These are phyloP conservation scores for Exephanes ischioxanthus DNA, from an alignment of 2,888 invertebrate species.

Conservation along the genomic window DNA sequence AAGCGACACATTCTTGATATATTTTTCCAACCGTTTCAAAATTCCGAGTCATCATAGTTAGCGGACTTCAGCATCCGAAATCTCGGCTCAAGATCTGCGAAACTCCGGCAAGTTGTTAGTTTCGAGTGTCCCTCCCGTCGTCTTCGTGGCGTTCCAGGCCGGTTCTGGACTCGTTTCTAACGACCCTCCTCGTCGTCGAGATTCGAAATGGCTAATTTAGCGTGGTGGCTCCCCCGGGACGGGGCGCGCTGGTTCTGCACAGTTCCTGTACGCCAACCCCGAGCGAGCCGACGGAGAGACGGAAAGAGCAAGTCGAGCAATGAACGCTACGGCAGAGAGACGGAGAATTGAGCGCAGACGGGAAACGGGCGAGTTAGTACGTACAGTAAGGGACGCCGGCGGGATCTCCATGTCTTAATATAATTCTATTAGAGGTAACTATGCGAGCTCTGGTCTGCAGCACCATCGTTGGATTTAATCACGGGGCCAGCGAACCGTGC, in stretches of 20 bases:
- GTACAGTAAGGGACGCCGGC: slow-evolving; percentile 84
- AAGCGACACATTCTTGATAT: not conserved
- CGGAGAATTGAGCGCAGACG: slow-evolving; percentile 56
- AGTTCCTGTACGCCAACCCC: slow-evolving; percentile 17
- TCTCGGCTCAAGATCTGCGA: slow-evolving; percentile 34
- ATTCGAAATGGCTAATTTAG: slow-evolving; percentile 85
- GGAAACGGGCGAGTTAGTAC: slow-evolving; percentile 56
- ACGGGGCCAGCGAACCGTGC: slow-evolving; percentile 82
- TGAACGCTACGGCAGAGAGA: slow-evolving; percentile 65
- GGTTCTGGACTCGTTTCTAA: slow-evolving; percentile 62
- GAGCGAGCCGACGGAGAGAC: slow-evolving; percentile 33
- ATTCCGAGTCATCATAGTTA: not conserved
- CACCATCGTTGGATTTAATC: slow-evolving; percentile 83
- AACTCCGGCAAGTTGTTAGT: slow-evolving; percentile 45
- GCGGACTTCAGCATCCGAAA: not conserved
- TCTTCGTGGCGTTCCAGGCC: slow-evolving; percentile 41
- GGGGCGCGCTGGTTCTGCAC: slow-evolving; percentile 53
- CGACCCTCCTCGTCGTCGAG: slow-evolving; percentile 77
- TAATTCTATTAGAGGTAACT: slow-evolving; percentile 85
- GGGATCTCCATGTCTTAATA: slow-evolving; percentile 82
- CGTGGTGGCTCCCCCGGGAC: slow-evolving; percentile 80
- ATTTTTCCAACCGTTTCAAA: not conserved
- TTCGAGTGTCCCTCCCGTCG: slow-evolving; percentile 53
- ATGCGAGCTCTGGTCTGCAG: slow-evolving; percentile 81
- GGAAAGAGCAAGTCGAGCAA: slow-evolving; percentile 61